Evolutionary conservation across 2,113 vertebrate genomes (phyloP), one percentile per base, ranked within the genome.

Genomic region (Callocephalon fimbriatum): DNA sequence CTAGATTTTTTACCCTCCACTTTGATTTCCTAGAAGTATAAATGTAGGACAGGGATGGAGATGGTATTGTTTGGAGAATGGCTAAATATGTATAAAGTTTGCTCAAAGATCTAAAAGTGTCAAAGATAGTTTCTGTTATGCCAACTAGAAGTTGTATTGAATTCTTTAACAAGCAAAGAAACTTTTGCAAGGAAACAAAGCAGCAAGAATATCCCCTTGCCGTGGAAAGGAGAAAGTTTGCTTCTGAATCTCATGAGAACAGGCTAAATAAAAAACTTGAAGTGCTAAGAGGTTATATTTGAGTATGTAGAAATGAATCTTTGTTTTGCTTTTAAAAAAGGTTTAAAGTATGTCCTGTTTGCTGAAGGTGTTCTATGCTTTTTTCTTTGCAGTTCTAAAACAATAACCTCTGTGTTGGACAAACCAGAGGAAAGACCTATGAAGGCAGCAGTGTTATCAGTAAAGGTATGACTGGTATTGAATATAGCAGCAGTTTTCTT

Each of bases 381-480:
- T 96, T 58, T 96, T 35, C 83, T 93, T 97, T 97, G 38, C 88
- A 98, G 97, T 65, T 94, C 96, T 81, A 85, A 75, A 40, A 10
- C 81, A 81, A 72, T 68, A 47, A 97, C 93, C 86, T 73, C 92
- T 86, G 19, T 93, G 95, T 95, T 94, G 79, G 87, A 95, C 68
- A 85, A 32, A 54, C 65, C 97, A 54, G 93, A 89, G 45, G 91
- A 96, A 63, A 94, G 71, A 40, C 32, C 88, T 85, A 50, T 16
- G 66, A 98, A 96, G 66, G 25, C 94, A 74, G 7, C 93, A 65
- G 25, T 86, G 32, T 97, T 97, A 27, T 92, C 97, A 80, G 61
- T 53, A 70, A 98, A 98, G 98, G 98, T 99, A 98, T 32, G 96
- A 10, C 54, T 48, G 29, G 27, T 74, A 5, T 14, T 40, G 40